These are phyloP conservation scores for Hyles lineata DNA, from an alignment of 2,888 invertebrate species.

Conservation along the genomic window DNA sequence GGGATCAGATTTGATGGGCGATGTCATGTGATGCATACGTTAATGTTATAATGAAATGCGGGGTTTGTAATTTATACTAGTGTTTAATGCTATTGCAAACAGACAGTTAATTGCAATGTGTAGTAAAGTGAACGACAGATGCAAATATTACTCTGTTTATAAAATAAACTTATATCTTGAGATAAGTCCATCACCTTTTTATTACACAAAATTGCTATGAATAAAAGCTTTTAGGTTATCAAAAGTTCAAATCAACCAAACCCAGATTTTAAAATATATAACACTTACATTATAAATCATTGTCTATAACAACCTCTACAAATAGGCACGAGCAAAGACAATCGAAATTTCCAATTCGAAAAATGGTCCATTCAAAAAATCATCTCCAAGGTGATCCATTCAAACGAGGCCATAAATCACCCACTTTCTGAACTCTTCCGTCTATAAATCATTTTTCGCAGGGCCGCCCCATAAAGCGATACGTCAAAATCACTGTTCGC, in stretches of 20 bases:
- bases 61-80: not conserved
- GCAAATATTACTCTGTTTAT: too few species aligned
- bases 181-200: too few species aligned
- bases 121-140: too few species aligned
- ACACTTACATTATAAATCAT: too few species aligned
- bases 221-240: too few species aligned
- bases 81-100: too few species aligned
- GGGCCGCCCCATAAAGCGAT: constrained; percentile 66
- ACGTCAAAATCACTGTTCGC: constrained; percentile 80
- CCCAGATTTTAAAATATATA: too few species aligned
- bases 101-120: too few species aligned
- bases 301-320: not conserved
- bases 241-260: too few species aligned
- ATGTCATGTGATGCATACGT: not conserved
- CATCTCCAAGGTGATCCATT: constrained; percentile 26
- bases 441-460: constrained; percentile 65
- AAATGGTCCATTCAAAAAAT: constrained; percentile 17
- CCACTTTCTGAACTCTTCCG: constrained; percentile 26
- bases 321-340: not conserved
- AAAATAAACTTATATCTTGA: too few species aligned
- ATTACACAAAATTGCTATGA: too few species aligned
- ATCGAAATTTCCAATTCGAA: not conserved
- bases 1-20: constrained; percentile 14
- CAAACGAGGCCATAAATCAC: constrained; percentile 20
- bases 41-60: not conserved